phyloP scores from a whole-genome alignment of 2,888 invertebrate species.

The Macaria notata region DNA sequence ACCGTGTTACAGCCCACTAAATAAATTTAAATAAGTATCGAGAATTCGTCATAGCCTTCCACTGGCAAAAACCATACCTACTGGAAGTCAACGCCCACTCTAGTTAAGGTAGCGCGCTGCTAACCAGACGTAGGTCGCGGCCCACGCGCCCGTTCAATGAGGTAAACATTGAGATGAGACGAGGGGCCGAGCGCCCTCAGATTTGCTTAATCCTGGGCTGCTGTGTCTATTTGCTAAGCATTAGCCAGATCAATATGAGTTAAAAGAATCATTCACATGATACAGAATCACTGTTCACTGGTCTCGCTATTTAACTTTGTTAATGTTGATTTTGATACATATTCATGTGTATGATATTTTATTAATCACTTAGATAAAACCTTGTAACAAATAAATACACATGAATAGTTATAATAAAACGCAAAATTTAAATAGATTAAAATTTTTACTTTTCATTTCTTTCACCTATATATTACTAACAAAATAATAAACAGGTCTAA shows the following conservation, averaged over 20 bases:
- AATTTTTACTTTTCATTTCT: too few species aligned
- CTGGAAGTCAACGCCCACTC: constrained; percentile 74
- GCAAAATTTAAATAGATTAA: too few species aligned
- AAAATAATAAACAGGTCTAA: too few species aligned
- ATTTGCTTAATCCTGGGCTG: constrained; percentile 11
- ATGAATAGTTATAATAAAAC: too few species aligned
- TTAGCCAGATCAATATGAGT: not conserved
- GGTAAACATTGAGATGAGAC: constrained; percentile 36
- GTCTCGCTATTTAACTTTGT: too few species aligned
- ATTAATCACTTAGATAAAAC: too few species aligned
- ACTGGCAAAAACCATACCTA: constrained; percentile 69
- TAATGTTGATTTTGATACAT: too few species aligned
- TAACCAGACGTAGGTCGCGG: constrained; percentile 57
- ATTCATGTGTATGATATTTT: too few species aligned
- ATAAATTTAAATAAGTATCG: constrained; percentile 62
- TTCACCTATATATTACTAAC: too few species aligned
- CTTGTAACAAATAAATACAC: too few species aligned
- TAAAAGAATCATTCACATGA: too few species aligned
- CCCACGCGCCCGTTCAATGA: constrained; percentile 54
- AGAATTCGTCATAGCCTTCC: constrained; percentile 71
- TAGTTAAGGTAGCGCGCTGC: constrained; percentile 49
- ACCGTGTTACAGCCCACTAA: constrained; percentile 55
- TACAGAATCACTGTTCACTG: too few species aligned
- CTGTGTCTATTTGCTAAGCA: constrained; percentile 1
- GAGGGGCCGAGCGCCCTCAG: constrained; percentile 25